Evolutionary conservation across 2,797 vertebrate species (phyloP), one percentile per base, ranked within the genome.

Genomic region (Enteromius fasciolatus): DNA sequence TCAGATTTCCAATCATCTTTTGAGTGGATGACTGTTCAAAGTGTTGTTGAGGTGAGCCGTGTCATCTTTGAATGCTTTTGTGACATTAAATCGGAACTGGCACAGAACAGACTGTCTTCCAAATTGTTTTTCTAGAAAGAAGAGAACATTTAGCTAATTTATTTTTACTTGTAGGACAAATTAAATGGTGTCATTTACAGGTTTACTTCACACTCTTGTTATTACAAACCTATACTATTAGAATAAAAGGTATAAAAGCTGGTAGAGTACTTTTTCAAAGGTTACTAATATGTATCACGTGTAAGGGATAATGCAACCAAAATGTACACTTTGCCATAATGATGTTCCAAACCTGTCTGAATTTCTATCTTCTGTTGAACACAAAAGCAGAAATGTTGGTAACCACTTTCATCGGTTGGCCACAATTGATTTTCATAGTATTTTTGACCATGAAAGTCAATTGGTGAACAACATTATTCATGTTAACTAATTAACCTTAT

Each of bases 11-110:
- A 72, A 31, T 80, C 48, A 48, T 61, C 17, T 46, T 72, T 46
- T 18, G 18, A 50, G 23, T 59, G 66, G 50, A 80, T 59, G 52
- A 80, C 64, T 28, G 17, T n/a, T 72, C 23, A 48, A 50, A 57
- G 20, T 68, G 77, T 23, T 44, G 48, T 54, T 68, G 77, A 69
- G 64, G 44, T 67, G 46, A 57, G 48, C 12, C 48, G 2, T 44
- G 31, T 12, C 23, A 69, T 41, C 28, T 67, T 39, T 33, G 28
- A 64, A 28, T 33, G 44, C 76, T 36, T 64, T 78, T 36, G 3
- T 33, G 28, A 66, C 25, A 64, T 64, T 78, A 64, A 59, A 31
- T 64, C 15, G 0, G 25, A 33, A 20, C 41, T 33, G 44, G 20
- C 25, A 66, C 7, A 36, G 18, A 64, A 78, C 4, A 5, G 25